phyloP scores from a whole-genome alignment of 2,797 vertebrate species.

The Galago senegalensis region DNA sequence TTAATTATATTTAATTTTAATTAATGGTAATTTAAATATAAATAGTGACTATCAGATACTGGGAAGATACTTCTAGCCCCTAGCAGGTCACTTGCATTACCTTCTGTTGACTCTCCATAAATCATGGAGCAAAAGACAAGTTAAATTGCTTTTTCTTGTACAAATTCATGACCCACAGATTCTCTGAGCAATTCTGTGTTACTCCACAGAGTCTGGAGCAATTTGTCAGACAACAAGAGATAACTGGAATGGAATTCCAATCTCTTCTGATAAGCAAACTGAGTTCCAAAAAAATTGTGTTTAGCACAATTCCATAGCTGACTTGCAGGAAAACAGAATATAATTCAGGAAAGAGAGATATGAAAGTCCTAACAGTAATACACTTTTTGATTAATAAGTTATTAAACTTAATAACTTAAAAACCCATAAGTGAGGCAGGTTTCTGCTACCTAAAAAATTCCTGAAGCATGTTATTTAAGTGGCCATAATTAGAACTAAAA shows the following conservation, averaged over 20 bases:
- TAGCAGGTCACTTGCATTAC: background rate
- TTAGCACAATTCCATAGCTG: background rate
- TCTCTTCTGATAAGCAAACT: slow-evolving; percentile 33
- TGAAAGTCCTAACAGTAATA: slow-evolving; percentile 18
- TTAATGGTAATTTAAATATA: slow-evolving; percentile 10
- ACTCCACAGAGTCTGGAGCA: background rate
- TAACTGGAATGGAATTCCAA: background rate
- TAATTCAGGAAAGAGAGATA: background rate
- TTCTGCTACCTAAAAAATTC: background rate
- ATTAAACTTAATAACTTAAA: slow-evolving; percentile 31
- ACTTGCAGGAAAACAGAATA: background rate
- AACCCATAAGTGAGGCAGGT: background rate
- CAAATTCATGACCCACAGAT: background rate
- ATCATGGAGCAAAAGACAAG: background rate
- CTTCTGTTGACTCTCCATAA: background rate
- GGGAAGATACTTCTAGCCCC: background rate
- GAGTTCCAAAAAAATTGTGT: background rate
- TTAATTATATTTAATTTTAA: slow-evolving; percentile 21
- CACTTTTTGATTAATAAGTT: background rate
- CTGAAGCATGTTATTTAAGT: background rate
- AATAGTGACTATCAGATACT: background rate
- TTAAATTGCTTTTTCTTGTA: background rate
- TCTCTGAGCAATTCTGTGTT: background rate
- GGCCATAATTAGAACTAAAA: slow-evolving; percentile 48
- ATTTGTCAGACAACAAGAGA: background rate